Evolutionary conservation across 2,888 invertebrate genomes (phyloP), one percentile per base, ranked within the genome.

Genomic region (Diadegma fenestrale): DNA sequence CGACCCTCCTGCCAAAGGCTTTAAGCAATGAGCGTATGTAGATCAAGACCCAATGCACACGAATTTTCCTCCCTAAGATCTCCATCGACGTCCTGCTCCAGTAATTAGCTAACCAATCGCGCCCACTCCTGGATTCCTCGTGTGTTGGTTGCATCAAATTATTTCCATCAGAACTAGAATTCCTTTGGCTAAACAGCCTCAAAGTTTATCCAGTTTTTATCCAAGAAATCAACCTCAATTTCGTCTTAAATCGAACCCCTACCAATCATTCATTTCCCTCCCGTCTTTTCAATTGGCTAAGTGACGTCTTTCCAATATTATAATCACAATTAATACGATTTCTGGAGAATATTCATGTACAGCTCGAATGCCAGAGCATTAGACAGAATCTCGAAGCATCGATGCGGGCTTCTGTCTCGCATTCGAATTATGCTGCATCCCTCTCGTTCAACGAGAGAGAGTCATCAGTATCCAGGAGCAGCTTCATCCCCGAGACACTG

Each of bases 1-100:
- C 90, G 90, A 91, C 91, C 30, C 64, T 90, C 91, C 64, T 90
- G 91, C 91, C 91, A 92, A 93, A 93, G 92, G 93, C 92, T 92
- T 41, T 22, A 91, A 90, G 88, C 89, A 41, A 43, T 17, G 77
- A 90, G 89, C 89, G 88, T 88, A 88, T 88, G 88, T 89, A 89
- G 87, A 89, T 89, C 89, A 10, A 14, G 8, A 43, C 86, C 87
- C 51, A 64, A 68, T 75, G 63, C 84, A 72, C 92, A 92, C 12
- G 0, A 41, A 43, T 48, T 51, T 77, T 48, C 41, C n/a, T 26
- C 5, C 7, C 33, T 54, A 43, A 48, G 48, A 64, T 64, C 43
- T 61, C 2, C 30, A 75, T 58, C 26, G n/a, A 17, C 7, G 26
- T 73, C 41, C n/a, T 3, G n/a, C 10, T 7, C 30, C 17, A 17